Percentiles rank a stretch among this genome's conserved stretches.
These are phyloP conservation scores for Abrostola tripartita DNA, from an alignment of 2,888 invertebrate species.

Conservation along the genomic window DNA sequence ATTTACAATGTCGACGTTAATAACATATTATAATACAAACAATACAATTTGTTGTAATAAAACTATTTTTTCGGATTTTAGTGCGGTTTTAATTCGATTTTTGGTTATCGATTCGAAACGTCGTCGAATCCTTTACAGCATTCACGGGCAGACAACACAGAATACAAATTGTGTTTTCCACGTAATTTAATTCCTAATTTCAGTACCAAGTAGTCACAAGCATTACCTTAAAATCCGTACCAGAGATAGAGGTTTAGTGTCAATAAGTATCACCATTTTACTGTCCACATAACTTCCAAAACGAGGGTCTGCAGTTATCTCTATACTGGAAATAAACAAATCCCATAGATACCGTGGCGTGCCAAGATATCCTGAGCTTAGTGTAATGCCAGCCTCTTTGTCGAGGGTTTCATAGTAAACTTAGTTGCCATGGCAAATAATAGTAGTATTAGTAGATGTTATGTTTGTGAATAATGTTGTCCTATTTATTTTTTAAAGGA, in stretches of 20 bases:
- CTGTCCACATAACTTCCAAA: constrained; percentile 48
- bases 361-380: constrained; percentile 35
- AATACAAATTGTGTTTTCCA: too few relatives aligned
- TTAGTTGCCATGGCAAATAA: constrained; percentile 17
- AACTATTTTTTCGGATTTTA: too few relatives aligned
- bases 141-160: too few relatives aligned
- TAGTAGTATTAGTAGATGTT: background rate
- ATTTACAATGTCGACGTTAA: too few relatives aligned
- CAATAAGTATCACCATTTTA: constrained; percentile 54
- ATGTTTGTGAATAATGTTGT: background rate
- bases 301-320: constrained; percentile 57
- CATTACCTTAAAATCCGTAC: constrained; percentile 37
- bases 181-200: too few relatives aligned
- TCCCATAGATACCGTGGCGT: constrained; percentile 41
- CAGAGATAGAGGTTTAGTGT: constrained; percentile 46
- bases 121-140: too few relatives aligned
- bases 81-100: too few relatives aligned
- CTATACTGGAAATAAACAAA: constrained; percentile 44
- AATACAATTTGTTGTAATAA: too few relatives aligned
- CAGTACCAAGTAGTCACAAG: constrained; percentile 1
- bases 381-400: constrained; percentile 29
- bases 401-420: constrained; percentile 20
- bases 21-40: too few relatives aligned
- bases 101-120: too few relatives aligned
- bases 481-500: too few relatives aligned